Evolutionary conservation across 2,797 vertebrate species (phyloP).

Genomic region (Halcyon smyrnensis): DNA sequence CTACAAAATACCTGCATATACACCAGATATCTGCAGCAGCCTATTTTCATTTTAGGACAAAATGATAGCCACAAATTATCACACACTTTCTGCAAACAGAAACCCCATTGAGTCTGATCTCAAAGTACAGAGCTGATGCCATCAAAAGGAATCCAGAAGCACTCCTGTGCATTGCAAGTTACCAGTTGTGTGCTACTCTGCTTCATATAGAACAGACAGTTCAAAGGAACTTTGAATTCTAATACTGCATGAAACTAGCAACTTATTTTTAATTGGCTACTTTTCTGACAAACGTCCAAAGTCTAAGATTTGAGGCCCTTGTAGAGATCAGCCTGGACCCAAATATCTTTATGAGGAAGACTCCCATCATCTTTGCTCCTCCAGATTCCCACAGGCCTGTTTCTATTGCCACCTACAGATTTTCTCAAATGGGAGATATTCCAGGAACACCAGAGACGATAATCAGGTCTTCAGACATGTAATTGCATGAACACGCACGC

Average conservation of each 20-base stretch:
- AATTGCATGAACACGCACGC: neutral
- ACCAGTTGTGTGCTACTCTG: neutral
- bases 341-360: neutral
- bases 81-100: rapidly evolving
- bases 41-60: neutral
- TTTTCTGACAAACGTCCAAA: neutral
- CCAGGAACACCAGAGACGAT: neutral
- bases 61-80: neutral
- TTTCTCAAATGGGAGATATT: constrained; percentile 16
- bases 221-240: neutral
- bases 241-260: neutral
- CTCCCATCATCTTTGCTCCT: neutral
- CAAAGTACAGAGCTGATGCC: neutral
- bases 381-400: neutral
- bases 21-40: neutral
- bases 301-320: neutral
- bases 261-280: neutral
- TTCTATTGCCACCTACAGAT: constrained; percentile 8
- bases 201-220: neutral
- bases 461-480: constrained; percentile 47
- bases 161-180: neutral
- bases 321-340: neutral
- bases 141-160: neutral
- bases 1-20: neutral
- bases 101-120: neutral